A percentile compares a stretch with the other conserved stretches of the same genome.
Evolutionary conservation across 2,797 vertebrate genomes (phyloP).

Genomic region (Muscicapa comitata): DNA sequence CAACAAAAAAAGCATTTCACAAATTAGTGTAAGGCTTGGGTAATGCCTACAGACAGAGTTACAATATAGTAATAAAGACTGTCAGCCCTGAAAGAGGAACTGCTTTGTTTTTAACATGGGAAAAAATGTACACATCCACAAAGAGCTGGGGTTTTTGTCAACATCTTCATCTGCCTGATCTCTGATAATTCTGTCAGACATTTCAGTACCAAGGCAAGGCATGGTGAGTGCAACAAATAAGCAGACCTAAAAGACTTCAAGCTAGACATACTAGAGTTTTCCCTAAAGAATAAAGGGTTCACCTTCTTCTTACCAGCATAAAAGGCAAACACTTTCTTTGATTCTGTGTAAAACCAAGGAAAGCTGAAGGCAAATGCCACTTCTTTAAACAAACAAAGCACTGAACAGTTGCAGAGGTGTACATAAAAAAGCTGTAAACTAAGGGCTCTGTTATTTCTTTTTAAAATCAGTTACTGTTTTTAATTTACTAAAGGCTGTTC

Average conservation of each 20-base stretch:
- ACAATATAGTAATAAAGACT: background rate
- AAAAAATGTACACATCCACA: background rate
- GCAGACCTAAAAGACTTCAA: background rate
- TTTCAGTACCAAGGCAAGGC: background rate
- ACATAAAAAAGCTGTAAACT: background rate
- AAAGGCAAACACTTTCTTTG: background rate
- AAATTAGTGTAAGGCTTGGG: background rate
- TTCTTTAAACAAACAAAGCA: background rate
- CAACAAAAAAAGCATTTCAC: background rate
- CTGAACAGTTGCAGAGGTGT: background rate
- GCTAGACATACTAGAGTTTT: background rate
- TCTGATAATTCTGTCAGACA: background rate
- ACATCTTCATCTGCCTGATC: background rate
- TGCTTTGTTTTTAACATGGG: background rate
- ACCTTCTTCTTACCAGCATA: background rate
- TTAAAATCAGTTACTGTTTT: background rate
- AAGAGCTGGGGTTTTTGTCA: background rate
- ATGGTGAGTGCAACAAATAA: fast-evolving
- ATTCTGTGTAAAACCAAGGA: background rate
- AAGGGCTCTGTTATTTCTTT: background rate
- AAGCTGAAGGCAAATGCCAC: background rate
- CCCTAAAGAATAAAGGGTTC: background rate
- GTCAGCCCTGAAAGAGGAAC: background rate
- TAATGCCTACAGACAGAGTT: background rate
- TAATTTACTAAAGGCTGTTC: background rate